Evolutionary conservation across 1,140 invertebrate genomes (phyloP).

Genomic region (Probaryconus sp.): DNA sequence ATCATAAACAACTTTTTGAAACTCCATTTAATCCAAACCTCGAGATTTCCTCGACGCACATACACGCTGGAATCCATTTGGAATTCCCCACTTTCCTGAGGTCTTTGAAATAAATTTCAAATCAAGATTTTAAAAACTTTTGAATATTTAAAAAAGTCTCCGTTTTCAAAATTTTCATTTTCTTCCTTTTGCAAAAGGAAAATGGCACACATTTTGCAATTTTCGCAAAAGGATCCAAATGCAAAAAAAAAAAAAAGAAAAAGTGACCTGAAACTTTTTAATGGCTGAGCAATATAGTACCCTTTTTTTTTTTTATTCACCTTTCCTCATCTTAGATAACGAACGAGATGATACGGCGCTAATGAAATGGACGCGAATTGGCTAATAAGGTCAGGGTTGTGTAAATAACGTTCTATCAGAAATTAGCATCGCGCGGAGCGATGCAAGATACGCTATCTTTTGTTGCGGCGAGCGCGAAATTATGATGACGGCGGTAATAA

Average conservation of each 20-base stretch:
- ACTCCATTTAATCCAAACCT: slow-evolving; percentile 33
- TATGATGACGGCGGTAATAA: slow-evolving; percentile 46
- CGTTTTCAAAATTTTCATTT: too few species aligned
- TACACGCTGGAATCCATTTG: slow-evolving; percentile 10
- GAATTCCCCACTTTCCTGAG: slow-evolving; percentile 18
- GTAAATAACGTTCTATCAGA: slow-evolving; percentile 31
- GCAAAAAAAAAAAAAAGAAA: too few species aligned
- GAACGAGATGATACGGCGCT: slow-evolving; percentile 35
- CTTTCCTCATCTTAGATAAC: too few species aligned
- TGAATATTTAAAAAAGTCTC: too few species aligned
- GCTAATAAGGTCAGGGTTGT: slow-evolving; percentile 57
- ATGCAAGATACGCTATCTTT: slow-evolving; percentile 31
- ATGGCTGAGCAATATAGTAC: slow-evolving; percentile 1
- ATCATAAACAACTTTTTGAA: slow-evolving; percentile 48
- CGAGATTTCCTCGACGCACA: slow-evolving; percentile 14
- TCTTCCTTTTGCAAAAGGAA: too few species aligned
- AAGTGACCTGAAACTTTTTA: background rate
- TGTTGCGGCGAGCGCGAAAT: slow-evolving; percentile 20
- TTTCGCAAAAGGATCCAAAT: too few species aligned
- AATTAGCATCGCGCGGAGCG: slow-evolving; percentile 29
- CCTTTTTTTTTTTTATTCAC: too few species aligned
- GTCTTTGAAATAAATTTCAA: slow-evolving; percentile 20
- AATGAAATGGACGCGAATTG: slow-evolving; percentile 54
- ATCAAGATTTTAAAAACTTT: too few species aligned
- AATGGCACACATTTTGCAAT: too few species aligned